phyloP scores from a whole-genome alignment of 2,888 invertebrate genomes.

The Allacma fusca region DNA sequence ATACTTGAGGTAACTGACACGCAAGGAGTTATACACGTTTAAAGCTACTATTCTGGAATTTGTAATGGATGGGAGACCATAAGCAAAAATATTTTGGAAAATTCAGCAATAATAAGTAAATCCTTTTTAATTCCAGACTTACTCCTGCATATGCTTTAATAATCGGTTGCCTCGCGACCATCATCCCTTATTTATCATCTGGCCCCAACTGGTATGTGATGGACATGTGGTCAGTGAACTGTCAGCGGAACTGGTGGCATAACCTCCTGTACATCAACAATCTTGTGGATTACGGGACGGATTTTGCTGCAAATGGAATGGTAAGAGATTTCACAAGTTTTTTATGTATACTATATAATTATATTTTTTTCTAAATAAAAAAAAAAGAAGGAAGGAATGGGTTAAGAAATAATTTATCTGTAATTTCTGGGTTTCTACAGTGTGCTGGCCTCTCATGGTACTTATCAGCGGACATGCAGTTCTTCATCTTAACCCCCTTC shows the following conservation, averaged over 20 bases:
- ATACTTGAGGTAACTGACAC: conserved; percentile 62
- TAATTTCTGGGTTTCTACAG: conserved; percentile 22
- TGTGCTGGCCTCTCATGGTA: conserved; percentile 56
- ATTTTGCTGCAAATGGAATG: conserved; percentile 49
- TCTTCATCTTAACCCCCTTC: conserved; percentile 51
- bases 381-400: too few relatives aligned
- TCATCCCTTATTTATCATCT: conserved; percentile 63
- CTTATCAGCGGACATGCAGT: conserved; percentile 55
- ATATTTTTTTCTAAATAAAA: too few relatives aligned
- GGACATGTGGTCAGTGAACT: conserved; percentile 52
- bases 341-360: neutral
- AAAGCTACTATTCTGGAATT: too few relatives aligned
- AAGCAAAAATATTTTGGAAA: too few relatives aligned
- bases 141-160: conserved; percentile 64
- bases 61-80: too few relatives aligned
- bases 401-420: too few relatives aligned
- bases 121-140: too few relatives aligned
- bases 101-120: too few relatives aligned
- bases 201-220: conserved; percentile 64
- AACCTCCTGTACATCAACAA: conserved; percentile 61
- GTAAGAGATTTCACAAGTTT: too few relatives aligned
- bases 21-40: too few relatives aligned
- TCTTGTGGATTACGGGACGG: conserved; percentile 51
- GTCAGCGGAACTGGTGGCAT: conserved; percentile 61
- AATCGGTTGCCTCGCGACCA: conserved; percentile 62